Percentiles rank a stretch among this genome's conserved stretches.
phyloP scores from a whole-genome alignment of 2,888 invertebrate genomes.

The Xylota segnis region DNA sequence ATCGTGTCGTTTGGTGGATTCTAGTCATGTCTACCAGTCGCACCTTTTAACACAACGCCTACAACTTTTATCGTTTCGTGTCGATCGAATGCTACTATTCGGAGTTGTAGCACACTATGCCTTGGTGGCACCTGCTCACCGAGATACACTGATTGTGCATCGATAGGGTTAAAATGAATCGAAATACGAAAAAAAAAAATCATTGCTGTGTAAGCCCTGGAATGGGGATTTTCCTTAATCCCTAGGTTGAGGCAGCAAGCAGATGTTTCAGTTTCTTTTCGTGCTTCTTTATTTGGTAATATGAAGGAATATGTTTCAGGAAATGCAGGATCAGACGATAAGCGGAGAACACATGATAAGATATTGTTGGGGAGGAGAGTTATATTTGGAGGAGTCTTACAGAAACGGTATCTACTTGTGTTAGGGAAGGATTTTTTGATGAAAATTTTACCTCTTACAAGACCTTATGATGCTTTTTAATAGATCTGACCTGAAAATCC shows the following conservation, averaged over 20 bases:
- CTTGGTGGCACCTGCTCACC: slow-evolving; percentile 62
- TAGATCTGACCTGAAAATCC: too few species aligned
- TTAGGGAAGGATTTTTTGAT: too few species aligned
- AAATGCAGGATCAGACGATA: slow-evolving; percentile 28
- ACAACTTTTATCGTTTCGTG: slow-evolving; percentile 66
- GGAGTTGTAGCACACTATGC: slow-evolving; percentile 50
- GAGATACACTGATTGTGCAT: slow-evolving; percentile 66
- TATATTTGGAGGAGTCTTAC: background rate
- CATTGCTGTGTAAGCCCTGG: slow-evolving; percentile 34
- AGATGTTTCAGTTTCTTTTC: slow-evolving; percentile 39
- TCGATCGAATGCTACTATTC: slow-evolving; percentile 61
- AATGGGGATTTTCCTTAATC: slow-evolving; percentile 63
- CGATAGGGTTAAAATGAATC: slow-evolving; percentile 73
- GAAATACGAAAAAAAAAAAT: slow-evolving; percentile 48
- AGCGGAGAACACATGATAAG: background rate
- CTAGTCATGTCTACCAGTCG: slow-evolving; percentile 60
- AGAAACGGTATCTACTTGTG: background rate
- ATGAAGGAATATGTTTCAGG: slow-evolving; percentile 33
- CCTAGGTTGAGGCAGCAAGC: slow-evolving; percentile 33
- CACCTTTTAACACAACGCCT: slow-evolving; percentile 70
- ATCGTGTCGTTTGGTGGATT: slow-evolving; percentile 44
- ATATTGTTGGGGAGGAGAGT: slow-evolving; percentile 5
- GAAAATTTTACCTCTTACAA: too few species aligned
- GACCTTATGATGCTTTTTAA: too few species aligned
- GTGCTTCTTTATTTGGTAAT: slow-evolving; percentile 3